Percentiles rank a stretch among this genome's conserved stretches.
phyloP scores from a whole-genome alignment of 2,888 invertebrate genomes.

The Petrolisthes manimaculis region DNA sequence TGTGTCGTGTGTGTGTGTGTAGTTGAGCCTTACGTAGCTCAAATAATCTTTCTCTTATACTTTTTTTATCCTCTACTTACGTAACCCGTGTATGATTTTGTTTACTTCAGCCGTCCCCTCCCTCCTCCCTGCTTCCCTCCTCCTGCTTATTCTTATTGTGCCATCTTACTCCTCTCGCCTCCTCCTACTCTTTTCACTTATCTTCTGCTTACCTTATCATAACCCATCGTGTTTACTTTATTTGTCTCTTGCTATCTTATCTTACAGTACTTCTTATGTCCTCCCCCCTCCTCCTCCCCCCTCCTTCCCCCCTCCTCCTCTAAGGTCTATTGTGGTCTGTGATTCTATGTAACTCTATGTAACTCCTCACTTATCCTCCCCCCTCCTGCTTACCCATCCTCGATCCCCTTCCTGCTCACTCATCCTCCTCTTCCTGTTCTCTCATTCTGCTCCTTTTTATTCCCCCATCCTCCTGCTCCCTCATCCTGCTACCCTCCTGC shows the following conservation, averaged over 20 bases:
- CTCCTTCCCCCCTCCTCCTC: too few species aligned
- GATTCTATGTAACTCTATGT: too few species aligned
- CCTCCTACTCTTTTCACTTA: not conserved
- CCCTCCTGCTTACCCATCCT: too few species aligned
- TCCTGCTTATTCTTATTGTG: not conserved
- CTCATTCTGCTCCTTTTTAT: too few species aligned
- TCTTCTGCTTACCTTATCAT: not conserved
- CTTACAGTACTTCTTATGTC: not conserved
- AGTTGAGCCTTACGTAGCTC: not conserved
- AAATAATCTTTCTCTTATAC: not conserved
- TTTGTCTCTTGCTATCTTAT: not conserved
- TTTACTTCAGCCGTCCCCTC: not conserved
- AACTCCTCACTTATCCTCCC: too few species aligned
- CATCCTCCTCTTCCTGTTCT: too few species aligned
- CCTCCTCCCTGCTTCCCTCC: not conserved
- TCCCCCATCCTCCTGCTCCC: too few species aligned
- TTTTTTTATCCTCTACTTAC: not conserved
- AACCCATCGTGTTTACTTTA: not conserved
- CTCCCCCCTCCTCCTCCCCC: not conserved
- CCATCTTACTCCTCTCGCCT: not conserved
- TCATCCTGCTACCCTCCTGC: too few species aligned
- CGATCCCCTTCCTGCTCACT: too few species aligned
- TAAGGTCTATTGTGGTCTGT: too few species aligned
- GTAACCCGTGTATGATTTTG: not conserved
- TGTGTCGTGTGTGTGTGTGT: too few species aligned